Evolutionary conservation across 1,140 invertebrate species (phyloP), one percentile per base, ranked within the genome.

Genomic region (Lamellibrachia luymesi): DNA sequence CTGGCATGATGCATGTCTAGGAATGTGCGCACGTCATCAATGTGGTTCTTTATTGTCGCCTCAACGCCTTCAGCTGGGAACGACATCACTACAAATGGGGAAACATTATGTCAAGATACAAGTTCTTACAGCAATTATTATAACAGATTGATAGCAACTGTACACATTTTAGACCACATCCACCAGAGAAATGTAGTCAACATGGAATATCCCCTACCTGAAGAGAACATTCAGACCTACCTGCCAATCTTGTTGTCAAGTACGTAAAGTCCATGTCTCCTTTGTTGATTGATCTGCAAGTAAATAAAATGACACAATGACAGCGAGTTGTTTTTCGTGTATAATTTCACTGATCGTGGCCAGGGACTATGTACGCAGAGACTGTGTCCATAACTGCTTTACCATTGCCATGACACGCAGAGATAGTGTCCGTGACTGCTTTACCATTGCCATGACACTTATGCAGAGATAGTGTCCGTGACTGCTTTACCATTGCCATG

Each of bases 1-100:
- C 95, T 95, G 27, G 97, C 97, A 96, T 99, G 98, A 91, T 98
- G 95, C n/a, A 95, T 93, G 93, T 97, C 97, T 17, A 97, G 94
- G 92, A 96, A 95, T 50, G 97, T 97, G 94, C 97, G 97, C 0
- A 99, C 98, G 96, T 99, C 98, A 95, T 99, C 98, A 92, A 99
- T 98, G 95, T 98, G 98, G 96, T 99, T 99, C 95, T 98, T 98
- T 95, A 98, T 98, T 4, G 98, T 97, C 17, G 98, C 98, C 95
- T 99, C 98, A n/a, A 99, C 97, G 10, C 98, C 98, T 96, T 99
- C 98, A 13, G 98, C 98, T 2, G 98, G 98, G 96, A 98, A 99
- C 6, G 98, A 98, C 98, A 99, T 99, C 1, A 99, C 98, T 95
- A 95, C 94, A 92, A 99, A 96, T 90, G 64, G 64, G 64, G 25